Conservation (phyloP, 2,797 vertebrate genomes). For the Gallinago stenura region DNA sequence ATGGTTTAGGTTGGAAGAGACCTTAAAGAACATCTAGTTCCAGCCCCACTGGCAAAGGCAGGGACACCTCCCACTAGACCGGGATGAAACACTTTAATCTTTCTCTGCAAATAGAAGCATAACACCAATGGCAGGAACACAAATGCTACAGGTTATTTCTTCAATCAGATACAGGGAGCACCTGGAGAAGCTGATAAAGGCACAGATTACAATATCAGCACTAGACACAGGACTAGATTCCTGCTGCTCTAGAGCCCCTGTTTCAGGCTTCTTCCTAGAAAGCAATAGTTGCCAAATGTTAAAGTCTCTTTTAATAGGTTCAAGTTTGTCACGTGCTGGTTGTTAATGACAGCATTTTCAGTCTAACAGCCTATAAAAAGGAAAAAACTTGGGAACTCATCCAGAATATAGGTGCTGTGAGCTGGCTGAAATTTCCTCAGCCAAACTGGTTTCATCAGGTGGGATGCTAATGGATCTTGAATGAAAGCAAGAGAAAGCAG, state of each 20-base stretch:
- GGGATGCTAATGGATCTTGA: accelerated
- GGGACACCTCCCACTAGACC: neutral
- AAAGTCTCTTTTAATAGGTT: neutral
- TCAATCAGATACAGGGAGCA: neutral
- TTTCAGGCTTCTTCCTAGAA: neutral
- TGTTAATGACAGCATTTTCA: neutral
- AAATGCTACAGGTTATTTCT: neutral
- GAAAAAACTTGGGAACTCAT: neutral
- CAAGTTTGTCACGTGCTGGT: neutral
- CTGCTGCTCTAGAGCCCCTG: neutral
- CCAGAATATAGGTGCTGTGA: neutral
- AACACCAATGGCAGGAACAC: neutral
- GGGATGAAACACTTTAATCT: neutral
- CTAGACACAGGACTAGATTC: neutral
- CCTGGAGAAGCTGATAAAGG: neutral
- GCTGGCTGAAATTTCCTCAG: neutral
- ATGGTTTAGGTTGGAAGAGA: neutral
- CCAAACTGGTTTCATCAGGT: neutral
- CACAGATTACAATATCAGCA: neutral
- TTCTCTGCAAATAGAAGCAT: neutral
- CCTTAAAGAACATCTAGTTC: neutral
- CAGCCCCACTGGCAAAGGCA: neutral
- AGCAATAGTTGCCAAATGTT: neutral
- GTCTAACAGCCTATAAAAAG: neutral
- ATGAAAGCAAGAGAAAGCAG: neutral